Conservation (phyloP, 2,888 invertebrate genomes). For the Clunio marinus region DNA sequence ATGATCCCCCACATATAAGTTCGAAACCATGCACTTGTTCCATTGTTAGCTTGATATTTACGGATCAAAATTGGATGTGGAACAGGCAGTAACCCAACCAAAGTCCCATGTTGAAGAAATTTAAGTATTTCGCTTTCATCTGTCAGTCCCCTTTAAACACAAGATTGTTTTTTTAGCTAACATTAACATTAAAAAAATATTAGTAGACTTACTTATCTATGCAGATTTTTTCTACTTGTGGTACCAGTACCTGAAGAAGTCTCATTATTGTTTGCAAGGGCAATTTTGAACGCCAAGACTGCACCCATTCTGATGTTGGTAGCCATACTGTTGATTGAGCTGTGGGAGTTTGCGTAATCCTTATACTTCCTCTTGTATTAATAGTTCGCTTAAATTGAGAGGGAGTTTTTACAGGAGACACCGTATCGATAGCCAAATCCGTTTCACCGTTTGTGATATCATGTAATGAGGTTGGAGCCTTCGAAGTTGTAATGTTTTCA, state of each 20-base stretch:
- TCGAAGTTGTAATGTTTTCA: slow-evolving; percentile 10
- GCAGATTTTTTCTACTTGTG: slow-evolving; percentile 99
- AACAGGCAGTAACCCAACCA: slow-evolving; percentile 95
- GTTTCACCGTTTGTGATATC: slow-evolving; percentile 33
- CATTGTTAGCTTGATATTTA: slow-evolving; percentile 97
- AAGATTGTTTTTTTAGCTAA: not conserved
- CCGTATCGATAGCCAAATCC: not conserved
- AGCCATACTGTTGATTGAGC: slow-evolving; percentile 60
- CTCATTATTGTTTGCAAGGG: slow-evolving; percentile 99
- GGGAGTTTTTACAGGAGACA: not conserved
- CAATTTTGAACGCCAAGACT: slow-evolving; percentile 92
- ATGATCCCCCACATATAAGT: slow-evolving; percentile 99
- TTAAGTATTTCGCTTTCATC: slow-evolving; percentile 99
- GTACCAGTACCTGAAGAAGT: slow-evolving; percentile 94
- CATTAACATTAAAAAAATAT: not conserved
- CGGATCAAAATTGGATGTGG: slow-evolving; percentile 98
- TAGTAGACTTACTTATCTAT: slow-evolving; percentile 80
- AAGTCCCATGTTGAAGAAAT: slow-evolving; percentile 96
- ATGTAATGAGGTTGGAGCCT: not conserved
- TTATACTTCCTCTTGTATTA: slow-evolving; percentile 60
- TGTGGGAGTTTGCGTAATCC: slow-evolving; percentile 50
- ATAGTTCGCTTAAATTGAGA: slow-evolving; percentile 15
- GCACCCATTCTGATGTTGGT: slow-evolving; percentile 95
- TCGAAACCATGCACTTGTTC: slow-evolving; percentile 98
- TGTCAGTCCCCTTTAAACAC: slow-evolving; percentile 76